Percentiles rank a stretch among this genome's conserved stretches.
These are phyloP conservation scores for Drosophila insularis DNA, from an alignment of 1,140 invertebrate species.

Conservation along the genomic window DNA sequence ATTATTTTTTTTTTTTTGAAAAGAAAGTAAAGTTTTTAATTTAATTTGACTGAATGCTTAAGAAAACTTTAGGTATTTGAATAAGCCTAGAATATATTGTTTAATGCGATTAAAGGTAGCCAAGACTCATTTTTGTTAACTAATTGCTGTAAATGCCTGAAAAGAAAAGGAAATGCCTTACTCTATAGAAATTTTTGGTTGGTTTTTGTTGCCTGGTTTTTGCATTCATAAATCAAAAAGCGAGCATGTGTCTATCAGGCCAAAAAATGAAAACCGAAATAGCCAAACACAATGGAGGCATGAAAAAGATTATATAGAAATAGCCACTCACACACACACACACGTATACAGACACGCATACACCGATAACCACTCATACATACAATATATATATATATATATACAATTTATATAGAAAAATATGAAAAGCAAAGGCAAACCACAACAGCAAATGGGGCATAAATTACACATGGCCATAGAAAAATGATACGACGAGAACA, in stretches of 20 bases:
- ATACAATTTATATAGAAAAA: constrained; percentile 42
- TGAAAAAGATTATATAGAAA: constrained; percentile 71
- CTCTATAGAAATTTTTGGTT: constrained; percentile 28
- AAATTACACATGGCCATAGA: constrained; percentile 79
- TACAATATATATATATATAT: constrained; percentile 39
- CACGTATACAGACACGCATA: not conserved
- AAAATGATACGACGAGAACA: constrained; percentile 75
- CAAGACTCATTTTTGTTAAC: constrained; percentile 33
- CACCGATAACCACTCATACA: constrained; percentile 34
- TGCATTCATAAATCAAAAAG: constrained; percentile 79
- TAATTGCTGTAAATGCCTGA: constrained; percentile 70
- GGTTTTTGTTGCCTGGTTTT: constrained; percentile 48
- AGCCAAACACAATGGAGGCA: constrained; percentile 64
- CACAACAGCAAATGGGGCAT: constrained; percentile 68
- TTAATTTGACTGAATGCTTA: not conserved
- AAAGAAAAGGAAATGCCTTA: constrained; percentile 23
- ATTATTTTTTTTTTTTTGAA: constrained; percentile 21
- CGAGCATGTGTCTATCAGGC: constrained; percentile 74
- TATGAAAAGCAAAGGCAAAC: constrained; percentile 62
- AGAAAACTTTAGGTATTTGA: not conserved
- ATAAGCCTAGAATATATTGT: not conserved
- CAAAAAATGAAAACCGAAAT: constrained; percentile 24
- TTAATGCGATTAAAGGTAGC: constrained; percentile 64
- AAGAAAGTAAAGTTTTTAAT: not conserved
- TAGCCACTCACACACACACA: constrained; percentile 52